Base-by-base conservation (phyloP, 2,888 invertebrate genomes). In the Physocephala rufipes region DNA sequence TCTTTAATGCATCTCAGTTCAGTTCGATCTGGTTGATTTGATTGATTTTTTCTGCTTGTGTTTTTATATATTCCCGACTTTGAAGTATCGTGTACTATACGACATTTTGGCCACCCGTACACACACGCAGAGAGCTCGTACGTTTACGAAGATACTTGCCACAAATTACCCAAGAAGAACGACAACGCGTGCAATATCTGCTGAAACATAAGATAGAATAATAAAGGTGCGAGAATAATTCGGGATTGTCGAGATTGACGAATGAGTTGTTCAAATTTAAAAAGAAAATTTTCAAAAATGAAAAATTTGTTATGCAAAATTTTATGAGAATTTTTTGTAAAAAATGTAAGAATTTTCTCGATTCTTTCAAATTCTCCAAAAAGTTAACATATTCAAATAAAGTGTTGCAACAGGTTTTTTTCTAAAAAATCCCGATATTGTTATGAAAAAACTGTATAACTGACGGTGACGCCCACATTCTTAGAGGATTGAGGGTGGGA, bases 31-130 rank as follows among this genome's bases (percentile, higher is more conserved):
- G n/a, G n/a, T n/a, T n/a, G n/a, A n/a, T n/a, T n/a, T n/a, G n/a
- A 30, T 4, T n/a, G 62, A 15, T 5, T 7, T 51, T 4, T 28
- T 24, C 13, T 58, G 21, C 3, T 58, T n/a, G n/a, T n/a, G n/a
- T 24, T 2, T 3, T 15, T 7, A 26, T 15, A 26, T n/a, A 16
- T n/a, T 51, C 36, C 9, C 36, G 36, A 36, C 16, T 24, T 67
- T 65, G 1, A 26, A 81, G 81, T 0, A 75, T 76, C 64, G 70
- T 81, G 43, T 67, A 77, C 1, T 74, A 76, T 21, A 80, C 81
- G 3, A 75, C 80, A 0, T 70, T 81, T 5, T 81, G 81, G 81
- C 81, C 81, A 5, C 82, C 81, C 0, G 62, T 80, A 21, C 82
- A 81, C 55, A 78, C 77, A 61, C 67, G 72, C 13, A 51, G 61